Conservation (phyloP, 2,888 invertebrate species). For the Dryocosmus kuriphilus region DNA sequence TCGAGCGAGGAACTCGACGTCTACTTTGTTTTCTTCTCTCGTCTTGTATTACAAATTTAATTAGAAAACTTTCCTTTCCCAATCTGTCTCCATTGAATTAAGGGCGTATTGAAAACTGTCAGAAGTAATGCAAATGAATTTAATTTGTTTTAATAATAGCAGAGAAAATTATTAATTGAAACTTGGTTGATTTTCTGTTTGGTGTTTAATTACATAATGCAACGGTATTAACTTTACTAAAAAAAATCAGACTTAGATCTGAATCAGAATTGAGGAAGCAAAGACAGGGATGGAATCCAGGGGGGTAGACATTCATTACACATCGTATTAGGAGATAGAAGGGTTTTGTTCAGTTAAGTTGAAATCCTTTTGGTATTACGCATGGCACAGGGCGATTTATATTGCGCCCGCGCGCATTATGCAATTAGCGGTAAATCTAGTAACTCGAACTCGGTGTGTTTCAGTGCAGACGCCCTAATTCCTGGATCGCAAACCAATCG, state of each 20-base stretch:
- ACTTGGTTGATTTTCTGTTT: too few relatives aligned
- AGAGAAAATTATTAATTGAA: background rate
- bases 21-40: conserved; percentile 27
- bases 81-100: conserved; percentile 31
- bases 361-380: conserved; percentile 22
- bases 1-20: conserved; percentile 31
- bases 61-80: conserved; percentile 14
- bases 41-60: conserved; percentile 35
- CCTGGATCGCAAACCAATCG: conserved; percentile 61
- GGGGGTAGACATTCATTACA: background rate
- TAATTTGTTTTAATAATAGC: background rate
- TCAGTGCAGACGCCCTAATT: conserved; percentile 58
- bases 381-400: conserved; percentile 53
- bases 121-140: conserved; percentile 23
- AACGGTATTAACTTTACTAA: too few relatives aligned
- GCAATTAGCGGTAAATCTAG: conserved; percentile 66
- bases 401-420: conserved; percentile 59
- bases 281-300: background rate
- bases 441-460: conserved; percentile 50
- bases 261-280: background rate
- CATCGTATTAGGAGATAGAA: background rate
- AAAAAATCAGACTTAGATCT: too few relatives aligned
- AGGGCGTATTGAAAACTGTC: conserved; percentile 12
- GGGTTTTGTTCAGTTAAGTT: background rate
- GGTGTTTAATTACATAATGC: too few relatives aligned